Conservation (phyloP, 2,888 invertebrate species). For the Limnephilus auricula region DNA sequence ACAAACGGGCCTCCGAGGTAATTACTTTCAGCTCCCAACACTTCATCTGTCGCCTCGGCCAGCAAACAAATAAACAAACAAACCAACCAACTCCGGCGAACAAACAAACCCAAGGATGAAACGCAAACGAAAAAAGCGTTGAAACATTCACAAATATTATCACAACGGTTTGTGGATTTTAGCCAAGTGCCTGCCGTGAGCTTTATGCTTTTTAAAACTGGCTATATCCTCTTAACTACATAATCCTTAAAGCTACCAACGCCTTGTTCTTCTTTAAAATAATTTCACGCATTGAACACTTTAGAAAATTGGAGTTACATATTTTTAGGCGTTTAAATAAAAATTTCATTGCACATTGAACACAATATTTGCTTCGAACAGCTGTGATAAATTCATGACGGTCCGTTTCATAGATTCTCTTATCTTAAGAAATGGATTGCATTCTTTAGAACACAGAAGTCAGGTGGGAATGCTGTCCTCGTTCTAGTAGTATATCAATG, state of each 20-base stretch:
- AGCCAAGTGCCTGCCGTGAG: background rate
- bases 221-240: background rate
- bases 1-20: conserved; percentile 2
- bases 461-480: no score
- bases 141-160: background rate
- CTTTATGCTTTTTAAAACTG: background rate
- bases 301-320: no score
- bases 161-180: background rate
- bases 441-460: no score
- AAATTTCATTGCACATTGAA: no score
- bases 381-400: no score
- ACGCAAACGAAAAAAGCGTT: background rate
- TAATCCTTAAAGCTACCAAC: background rate
- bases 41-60: background rate
- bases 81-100: background rate
- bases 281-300: no score
- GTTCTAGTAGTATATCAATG: no score
- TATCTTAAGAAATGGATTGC: no score
- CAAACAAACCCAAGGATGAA: background rate
- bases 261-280: no score
- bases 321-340: no score
- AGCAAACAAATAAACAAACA: background rate
- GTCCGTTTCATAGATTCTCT: no score
- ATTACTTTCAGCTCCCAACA: conserved; percentile 17
- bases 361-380: no score